A percentile compares a stretch with the other conserved stretches of the same genome.
Conservation (phyloP, 2,113 vertebrate genomes). For the Dromiciops gliroides region DNA sequence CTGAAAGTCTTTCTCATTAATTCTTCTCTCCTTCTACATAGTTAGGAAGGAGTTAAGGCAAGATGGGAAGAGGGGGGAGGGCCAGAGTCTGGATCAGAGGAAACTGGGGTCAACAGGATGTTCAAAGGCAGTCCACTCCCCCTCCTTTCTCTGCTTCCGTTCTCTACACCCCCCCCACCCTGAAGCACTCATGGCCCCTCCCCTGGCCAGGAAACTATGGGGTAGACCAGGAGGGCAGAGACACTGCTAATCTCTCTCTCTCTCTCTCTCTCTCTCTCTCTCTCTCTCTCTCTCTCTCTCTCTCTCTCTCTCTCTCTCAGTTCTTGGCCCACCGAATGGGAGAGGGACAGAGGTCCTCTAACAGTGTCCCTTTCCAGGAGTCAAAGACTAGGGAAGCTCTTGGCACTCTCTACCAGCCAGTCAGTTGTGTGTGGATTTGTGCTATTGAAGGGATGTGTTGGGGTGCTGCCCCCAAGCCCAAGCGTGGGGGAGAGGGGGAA, state of each 20-base stretch:
- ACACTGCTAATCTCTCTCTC: not conserved
- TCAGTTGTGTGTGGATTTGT: not conserved
- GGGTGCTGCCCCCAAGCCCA: not conserved
- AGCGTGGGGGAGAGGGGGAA: slow-evolving; percentile 44
- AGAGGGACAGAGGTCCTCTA: not conserved
- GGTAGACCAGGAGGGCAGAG: slow-evolving; percentile 4
- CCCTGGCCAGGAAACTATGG: slow-evolving; percentile 37
- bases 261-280: not conserved
- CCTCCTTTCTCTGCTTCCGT: slow-evolving; percentile 61
- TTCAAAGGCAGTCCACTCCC: slow-evolving; percentile 69
- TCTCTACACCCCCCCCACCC: slow-evolving; percentile 16
- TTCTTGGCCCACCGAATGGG: not conserved
- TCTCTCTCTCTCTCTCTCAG: not conserved
- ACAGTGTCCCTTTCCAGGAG: not conserved
- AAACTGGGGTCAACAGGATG: slow-evolving; percentile 79
- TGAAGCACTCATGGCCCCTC: slow-evolving; percentile 57
- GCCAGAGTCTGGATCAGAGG: slow-evolving; percentile 64
- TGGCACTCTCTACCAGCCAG: slow-evolving; percentile 23
- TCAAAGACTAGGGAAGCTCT: not conserved
- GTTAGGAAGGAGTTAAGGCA: slow-evolving; percentile 70
- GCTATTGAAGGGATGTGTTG: not conserved
- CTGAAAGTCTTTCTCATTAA: not conserved
- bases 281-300: not conserved
- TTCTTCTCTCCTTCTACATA: not conserved
- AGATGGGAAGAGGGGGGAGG: slow-evolving; percentile 61